These are phyloP conservation scores for Ceriagrion tenellum DNA, from an alignment of 2,888 invertebrate species.

Conservation along the genomic window DNA sequence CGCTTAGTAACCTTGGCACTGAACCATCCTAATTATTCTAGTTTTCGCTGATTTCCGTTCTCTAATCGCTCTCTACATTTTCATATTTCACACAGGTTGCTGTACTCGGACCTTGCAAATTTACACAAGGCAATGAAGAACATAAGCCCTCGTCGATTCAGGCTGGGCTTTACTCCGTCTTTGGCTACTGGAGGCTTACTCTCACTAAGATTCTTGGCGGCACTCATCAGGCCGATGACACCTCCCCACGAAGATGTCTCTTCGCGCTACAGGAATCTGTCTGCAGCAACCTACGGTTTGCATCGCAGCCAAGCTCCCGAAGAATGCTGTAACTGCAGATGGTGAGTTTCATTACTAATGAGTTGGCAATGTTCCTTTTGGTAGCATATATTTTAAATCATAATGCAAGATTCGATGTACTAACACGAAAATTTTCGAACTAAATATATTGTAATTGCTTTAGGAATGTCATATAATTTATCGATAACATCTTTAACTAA, in stretches of 20 bases:
- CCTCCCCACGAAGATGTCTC: background rate
- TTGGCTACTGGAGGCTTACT: background rate
- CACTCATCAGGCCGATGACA: background rate
- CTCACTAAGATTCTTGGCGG: background rate
- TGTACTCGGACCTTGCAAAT: background rate
- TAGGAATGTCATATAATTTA: too few relatives aligned
- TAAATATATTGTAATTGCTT: too few relatives aligned
- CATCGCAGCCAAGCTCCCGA: background rate
- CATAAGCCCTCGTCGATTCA: background rate
- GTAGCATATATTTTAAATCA: too few relatives aligned
- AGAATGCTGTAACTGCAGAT: background rate
- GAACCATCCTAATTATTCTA: too few relatives aligned
- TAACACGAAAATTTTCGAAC: too few relatives aligned
- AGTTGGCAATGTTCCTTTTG: too few relatives aligned
- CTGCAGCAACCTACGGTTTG: background rate
- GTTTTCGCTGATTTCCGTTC: too few relatives aligned
- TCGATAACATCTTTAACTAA: too few relatives aligned
- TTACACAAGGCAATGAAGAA: background rate
- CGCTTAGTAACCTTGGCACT: too few relatives aligned
- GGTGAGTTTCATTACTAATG: background rate
- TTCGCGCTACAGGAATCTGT: background rate
- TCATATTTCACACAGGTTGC: background rate
- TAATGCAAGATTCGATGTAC: too few relatives aligned
- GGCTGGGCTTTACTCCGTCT: background rate
- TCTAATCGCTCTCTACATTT: background rate